phyloP scores from a whole-genome alignment of 2,113 vertebrate species.

The Brachyistius frenatus region DNA sequence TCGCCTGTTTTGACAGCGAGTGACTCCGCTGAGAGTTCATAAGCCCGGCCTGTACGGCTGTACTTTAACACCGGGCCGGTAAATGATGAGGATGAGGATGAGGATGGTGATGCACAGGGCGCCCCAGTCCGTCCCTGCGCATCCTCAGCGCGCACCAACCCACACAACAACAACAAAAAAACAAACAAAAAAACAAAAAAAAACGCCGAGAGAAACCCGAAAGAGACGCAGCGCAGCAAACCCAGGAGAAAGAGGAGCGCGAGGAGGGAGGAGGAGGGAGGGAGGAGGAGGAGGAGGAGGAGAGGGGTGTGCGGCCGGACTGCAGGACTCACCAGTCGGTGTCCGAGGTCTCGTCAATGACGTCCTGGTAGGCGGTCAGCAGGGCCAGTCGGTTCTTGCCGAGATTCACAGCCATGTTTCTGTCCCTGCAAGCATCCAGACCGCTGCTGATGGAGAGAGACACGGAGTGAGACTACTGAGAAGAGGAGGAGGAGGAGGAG shows the following conservation, averaged over 20 bases:
- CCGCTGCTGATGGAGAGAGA: conserved; percentile 77
- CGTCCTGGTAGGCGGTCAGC: conserved; percentile 87
- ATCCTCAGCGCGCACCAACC: conserved; percentile 50
- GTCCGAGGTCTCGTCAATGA: conserved; percentile 84
- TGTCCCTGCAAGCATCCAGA: conserved; percentile 80
- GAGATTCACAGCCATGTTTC: conserved; percentile 87
- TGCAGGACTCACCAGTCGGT: conserved; percentile 84
- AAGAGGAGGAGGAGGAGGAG: conserved; percentile 42
- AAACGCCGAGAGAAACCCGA: too few species aligned
- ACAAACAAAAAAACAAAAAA: too few species aligned
- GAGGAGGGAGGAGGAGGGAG: background rate
- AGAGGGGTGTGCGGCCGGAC: background rate
- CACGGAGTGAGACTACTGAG: conserved; percentile 56
- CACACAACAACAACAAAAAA: background rate
- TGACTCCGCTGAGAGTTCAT: too few species aligned
- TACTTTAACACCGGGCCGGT: too few species aligned
- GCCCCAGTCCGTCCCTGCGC: conserved; percentile 28
- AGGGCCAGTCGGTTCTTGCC: conserved; percentile 85
- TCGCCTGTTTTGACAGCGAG: too few species aligned
- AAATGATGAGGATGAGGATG: too few species aligned
- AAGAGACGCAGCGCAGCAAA: background rate
- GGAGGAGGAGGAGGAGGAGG: background rate
- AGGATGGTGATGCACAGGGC: conserved; percentile 28
- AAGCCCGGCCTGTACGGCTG: too few species aligned
- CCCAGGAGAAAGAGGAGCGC: background rate